Conservation (phyloP, 2,888 invertebrate species). For the Pyrochroa serraticornis region DNA sequence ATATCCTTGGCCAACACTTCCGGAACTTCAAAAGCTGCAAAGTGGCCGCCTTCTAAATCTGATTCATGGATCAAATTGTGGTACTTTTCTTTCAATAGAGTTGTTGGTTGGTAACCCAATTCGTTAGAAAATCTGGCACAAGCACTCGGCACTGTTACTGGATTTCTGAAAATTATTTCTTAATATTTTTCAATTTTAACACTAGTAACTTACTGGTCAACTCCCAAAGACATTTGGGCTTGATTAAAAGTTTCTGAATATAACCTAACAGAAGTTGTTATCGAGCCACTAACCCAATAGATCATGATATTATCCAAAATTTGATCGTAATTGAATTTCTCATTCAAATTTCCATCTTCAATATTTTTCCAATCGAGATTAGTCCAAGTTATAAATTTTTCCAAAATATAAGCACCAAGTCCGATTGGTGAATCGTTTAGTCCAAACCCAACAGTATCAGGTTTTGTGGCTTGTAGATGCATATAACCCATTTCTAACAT, state of each 20-base stretch:
- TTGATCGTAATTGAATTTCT: conserved; percentile 72
- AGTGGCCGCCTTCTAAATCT: conserved; percentile 43
- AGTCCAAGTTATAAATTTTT: conserved; percentile 85
- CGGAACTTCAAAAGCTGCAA: conserved; percentile 47
- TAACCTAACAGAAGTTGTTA: conserved; percentile 75
- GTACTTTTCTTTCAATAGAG: conserved; percentile 65
- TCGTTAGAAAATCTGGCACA: conserved; percentile 79
- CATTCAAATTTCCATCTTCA: conserved; percentile 70
- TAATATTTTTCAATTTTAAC: background rate
- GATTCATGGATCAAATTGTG: conserved; percentile 65
- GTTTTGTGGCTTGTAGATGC: conserved; percentile 86
- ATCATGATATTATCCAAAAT: conserved; percentile 81
- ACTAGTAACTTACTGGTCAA: conserved; percentile 9
- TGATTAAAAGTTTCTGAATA: conserved; percentile 70
- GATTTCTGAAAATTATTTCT: conserved; percentile 62
- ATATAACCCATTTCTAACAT: conserved; percentile 61
- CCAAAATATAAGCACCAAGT: conserved; percentile 86
- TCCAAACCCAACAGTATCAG: conserved; percentile 77
- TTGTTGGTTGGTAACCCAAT: conserved; percentile 65
- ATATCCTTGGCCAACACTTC: conserved; percentile 44
- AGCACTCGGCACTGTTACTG: conserved; percentile 72
- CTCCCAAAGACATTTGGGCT: conserved; percentile 17
- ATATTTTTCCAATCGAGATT: conserved; percentile 59
- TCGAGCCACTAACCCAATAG: conserved; percentile 78
- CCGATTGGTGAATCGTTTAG: conserved; percentile 82